Evolutionary conservation across 1,140 invertebrate genomes (phyloP).

Genomic region (Mercenaria mercenaria): DNA sequence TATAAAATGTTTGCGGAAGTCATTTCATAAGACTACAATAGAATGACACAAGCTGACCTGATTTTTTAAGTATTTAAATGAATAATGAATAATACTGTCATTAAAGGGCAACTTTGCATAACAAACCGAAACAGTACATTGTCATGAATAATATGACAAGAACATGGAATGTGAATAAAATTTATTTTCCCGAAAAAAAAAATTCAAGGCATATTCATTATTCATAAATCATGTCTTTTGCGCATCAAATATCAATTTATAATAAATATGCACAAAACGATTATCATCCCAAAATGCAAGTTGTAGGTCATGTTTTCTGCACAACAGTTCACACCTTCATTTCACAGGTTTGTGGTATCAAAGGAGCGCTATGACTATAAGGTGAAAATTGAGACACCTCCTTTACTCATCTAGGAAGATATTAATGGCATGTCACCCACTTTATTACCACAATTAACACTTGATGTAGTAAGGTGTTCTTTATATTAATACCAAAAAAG

Average conservation of each 20-base stretch:
- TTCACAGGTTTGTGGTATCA: not conserved
- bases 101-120: too few relatives aligned
- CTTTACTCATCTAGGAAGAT: not conserved
- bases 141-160: too few relatives aligned
- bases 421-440: not conserved
- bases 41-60: not conserved
- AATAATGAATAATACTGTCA: too few relatives aligned
- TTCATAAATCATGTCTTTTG: too few relatives aligned
- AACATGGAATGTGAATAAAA: too few relatives aligned
- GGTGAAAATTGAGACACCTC: not conserved
- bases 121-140: too few relatives aligned
- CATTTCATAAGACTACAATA: not conserved
- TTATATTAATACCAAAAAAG: not conserved
- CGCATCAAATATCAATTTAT: too few relatives aligned
- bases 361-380: not conserved
- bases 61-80: not conserved
- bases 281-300: not conserved
- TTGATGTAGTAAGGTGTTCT: not conserved
- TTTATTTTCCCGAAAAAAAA: too few relatives aligned
- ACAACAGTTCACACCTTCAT: not conserved
- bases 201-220: too few relatives aligned
- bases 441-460: slow-evolving; percentile 12
- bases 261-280: too few relatives aligned
- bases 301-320: not conserved
- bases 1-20: not conserved